These are phyloP conservation scores for Lutraria lutraria DNA, from an alignment of 2,888 invertebrate genomes.

Conservation along the genomic window DNA sequence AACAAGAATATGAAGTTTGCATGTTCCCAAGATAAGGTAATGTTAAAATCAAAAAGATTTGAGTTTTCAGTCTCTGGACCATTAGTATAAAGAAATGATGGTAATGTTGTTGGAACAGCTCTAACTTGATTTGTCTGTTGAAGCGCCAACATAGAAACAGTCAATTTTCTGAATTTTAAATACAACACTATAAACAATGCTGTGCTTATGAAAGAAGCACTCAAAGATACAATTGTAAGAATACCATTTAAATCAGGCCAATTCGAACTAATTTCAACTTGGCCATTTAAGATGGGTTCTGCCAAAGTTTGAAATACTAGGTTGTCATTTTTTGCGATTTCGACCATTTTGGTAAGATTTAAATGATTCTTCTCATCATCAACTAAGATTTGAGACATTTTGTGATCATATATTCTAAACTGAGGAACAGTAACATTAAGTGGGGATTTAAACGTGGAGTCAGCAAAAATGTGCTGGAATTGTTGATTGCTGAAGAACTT, in stretches of 20 bases:
- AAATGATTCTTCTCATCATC: slow-evolving; percentile 34
- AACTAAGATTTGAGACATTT: slow-evolving; percentile 29
- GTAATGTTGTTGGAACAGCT: slow-evolving; percentile 21
- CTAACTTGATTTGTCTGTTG: background rate
- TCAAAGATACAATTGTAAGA: background rate
- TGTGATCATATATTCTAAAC: slow-evolving; percentile 34
- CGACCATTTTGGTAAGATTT: slow-evolving; percentile 35
- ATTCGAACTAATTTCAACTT: background rate
- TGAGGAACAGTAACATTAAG: slow-evolving; percentile 44
- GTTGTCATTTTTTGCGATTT: slow-evolving; percentile 34
- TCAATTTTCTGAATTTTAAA: slow-evolving; percentile 37
- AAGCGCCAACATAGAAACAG: background rate
- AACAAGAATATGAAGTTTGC: slow-evolving; percentile 25
- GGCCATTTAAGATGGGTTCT: slow-evolving; percentile 28
- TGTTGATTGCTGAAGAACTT: slow-evolving; percentile 43
- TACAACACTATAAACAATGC: slow-evolving; percentile 22
- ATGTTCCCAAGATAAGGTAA: slow-evolving; percentile 29
- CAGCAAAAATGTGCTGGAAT: slow-evolving; percentile 39
- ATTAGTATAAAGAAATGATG: slow-evolving; percentile 35
- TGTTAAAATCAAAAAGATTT: background rate
- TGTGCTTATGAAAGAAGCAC: background rate
- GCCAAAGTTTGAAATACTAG: slow-evolving; percentile 36
- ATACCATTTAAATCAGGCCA: slow-evolving; percentile 35
- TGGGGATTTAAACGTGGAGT: slow-evolving; percentile 32
- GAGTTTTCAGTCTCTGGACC: too few species aligned